These are phyloP conservation scores for Ahaetulla prasina DNA, from an alignment of 2,113 vertebrate genomes.

Conservation along the genomic window DNA sequence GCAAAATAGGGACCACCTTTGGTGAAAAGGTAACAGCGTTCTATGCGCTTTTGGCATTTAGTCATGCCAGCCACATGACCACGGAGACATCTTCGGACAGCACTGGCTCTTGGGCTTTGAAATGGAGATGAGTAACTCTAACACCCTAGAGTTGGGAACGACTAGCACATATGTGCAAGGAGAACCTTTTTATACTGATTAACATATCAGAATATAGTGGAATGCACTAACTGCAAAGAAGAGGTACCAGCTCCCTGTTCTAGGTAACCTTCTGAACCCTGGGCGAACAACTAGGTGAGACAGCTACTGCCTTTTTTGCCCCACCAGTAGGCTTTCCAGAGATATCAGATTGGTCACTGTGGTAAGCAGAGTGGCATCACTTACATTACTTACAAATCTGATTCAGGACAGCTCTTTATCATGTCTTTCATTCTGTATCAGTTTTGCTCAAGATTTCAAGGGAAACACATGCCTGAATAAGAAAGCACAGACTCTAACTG, in stretches of 20 bases:
- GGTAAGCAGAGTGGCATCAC: neutral
- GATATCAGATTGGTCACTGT: neutral
- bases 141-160: too few species aligned
- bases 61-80: too few species aligned
- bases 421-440: neutral
- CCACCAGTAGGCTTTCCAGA: neutral
- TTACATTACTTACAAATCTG: neutral
- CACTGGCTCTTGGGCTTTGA: too few species aligned
- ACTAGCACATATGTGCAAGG: too few species aligned
- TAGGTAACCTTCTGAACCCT: neutral
- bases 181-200: neutral
- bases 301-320: neutral
- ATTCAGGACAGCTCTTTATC: neutral
- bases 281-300: neutral
- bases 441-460: neutral
- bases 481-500: neutral
- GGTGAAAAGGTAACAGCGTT: too few species aligned
- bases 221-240: neutral
- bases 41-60: too few species aligned
- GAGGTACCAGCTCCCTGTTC: neutral
- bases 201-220: neutral
- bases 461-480: neutral
- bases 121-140: too few species aligned
- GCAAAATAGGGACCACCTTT: neutral
- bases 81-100: too few species aligned